A percentile compares a stretch with the other conserved stretches of the same genome.
Evolutionary conservation across 2,113 vertebrate species (phyloP).

Genomic region (Trogon surrucura): DNA sequence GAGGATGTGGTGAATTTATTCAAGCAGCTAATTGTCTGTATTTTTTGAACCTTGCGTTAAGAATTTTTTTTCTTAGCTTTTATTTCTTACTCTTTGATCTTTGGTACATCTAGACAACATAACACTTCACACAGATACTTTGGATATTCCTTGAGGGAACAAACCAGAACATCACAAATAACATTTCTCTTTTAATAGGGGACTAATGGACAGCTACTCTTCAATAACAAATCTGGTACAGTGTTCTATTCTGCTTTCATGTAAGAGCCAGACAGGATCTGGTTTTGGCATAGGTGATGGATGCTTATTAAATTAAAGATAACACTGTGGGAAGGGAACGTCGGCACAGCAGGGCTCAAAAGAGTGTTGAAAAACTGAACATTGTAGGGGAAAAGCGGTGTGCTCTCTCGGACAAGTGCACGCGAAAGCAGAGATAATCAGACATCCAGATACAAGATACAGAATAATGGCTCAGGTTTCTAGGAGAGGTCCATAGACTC

Average conservation of each 20-base stretch:
- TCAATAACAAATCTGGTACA: neutral
- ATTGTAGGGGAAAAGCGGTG: fast-evolving
- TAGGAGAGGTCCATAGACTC: neutral
- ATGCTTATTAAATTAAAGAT: neutral
- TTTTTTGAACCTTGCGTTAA: neutral
- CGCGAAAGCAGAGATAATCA: neutral
- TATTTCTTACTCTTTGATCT: neutral
- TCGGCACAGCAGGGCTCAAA: neutral
- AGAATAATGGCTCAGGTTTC: neutral
- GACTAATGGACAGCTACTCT: neutral
- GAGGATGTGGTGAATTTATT: neutral
- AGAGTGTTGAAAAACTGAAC: neutral
- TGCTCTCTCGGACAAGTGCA: fast-evolving
- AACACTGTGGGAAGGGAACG: neutral
- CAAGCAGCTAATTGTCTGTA: neutral
- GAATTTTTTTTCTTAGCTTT: neutral
- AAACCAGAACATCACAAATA: neutral
- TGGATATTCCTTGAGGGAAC: neutral
- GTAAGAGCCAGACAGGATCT: neutral
- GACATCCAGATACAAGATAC: neutral
- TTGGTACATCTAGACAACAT: neutral
- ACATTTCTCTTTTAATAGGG: neutral
- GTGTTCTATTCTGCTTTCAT: neutral
- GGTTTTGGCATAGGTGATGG: neutral
- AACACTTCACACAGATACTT: neutral